A percentile compares a stretch with the other conserved stretches of the same genome.
phyloP scores from a whole-genome alignment of 2,888 invertebrate genomes.

The Drosophila gaucha region DNA sequence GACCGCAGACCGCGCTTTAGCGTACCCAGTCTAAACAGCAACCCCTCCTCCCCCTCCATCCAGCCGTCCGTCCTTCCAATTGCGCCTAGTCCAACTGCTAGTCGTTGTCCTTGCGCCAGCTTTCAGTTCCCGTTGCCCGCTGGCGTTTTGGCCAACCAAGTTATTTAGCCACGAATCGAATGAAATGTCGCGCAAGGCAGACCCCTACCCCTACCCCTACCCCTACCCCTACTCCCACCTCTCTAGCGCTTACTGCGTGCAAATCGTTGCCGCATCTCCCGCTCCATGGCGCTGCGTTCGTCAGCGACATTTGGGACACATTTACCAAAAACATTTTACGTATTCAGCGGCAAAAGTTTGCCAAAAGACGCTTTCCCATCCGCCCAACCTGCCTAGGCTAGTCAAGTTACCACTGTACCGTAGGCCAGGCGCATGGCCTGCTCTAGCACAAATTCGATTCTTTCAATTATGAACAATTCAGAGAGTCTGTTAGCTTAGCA shows the following conservation, averaged over 20 bases:
- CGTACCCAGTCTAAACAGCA: slow-evolving; percentile 15
- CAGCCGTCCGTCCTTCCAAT: background rate
- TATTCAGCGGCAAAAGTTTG: slow-evolving; percentile 80
- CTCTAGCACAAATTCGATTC: background rate
- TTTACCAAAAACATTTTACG: slow-evolving; percentile 79
- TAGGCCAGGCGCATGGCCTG: background rate
- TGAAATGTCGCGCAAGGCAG: slow-evolving; percentile 63
- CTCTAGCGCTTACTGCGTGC: slow-evolving; percentile 41
- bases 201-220: background rate
- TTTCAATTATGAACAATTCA: background rate
- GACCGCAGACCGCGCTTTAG: slow-evolving; percentile 47
- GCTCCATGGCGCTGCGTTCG: slow-evolving; percentile 42
- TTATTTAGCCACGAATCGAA: slow-evolving; percentile 76
- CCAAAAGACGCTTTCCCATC: slow-evolving; percentile 23
- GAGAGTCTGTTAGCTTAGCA: background rate
- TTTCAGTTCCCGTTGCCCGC: slow-evolving; percentile 23
- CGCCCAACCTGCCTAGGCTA: no score
- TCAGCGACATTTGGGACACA: slow-evolving; percentile 78
- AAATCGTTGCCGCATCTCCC: slow-evolving; percentile 67
- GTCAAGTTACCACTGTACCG: slow-evolving; percentile 12
- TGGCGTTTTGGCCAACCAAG: slow-evolving; percentile 68
- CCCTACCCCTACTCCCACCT: background rate
- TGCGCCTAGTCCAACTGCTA: slow-evolving; percentile 7
- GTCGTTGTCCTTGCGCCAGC: slow-evolving; percentile 8
- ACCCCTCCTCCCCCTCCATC: background rate